Evolutionary conservation across 1,140 invertebrate genomes (phyloP).

Genomic region (Pissodes strobi): DNA sequence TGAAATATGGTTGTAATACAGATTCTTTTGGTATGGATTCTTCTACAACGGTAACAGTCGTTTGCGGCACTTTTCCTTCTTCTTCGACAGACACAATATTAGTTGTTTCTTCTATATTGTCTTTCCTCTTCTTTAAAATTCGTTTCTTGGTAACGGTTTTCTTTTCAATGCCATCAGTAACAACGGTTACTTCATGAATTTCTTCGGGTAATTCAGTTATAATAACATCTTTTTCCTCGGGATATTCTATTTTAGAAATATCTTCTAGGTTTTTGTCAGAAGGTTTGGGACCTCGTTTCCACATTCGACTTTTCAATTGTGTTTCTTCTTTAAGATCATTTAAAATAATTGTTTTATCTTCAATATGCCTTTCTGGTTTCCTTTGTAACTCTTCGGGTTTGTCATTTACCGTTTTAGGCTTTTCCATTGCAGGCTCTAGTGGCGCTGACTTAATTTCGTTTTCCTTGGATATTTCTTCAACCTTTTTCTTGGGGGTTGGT

Average conservation of each 20-base stretch:
- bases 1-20: conserved; percentile 41
- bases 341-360: conserved; percentile 32
- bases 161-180: conserved; percentile 46
- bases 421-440: too few relatives aligned
- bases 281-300: conserved; percentile 38
- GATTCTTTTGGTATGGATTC: conserved; percentile 41
- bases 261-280: not conserved
- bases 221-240: conserved; percentile 7
- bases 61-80: conserved; percentile 46
- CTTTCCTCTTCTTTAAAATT: conserved; percentile 18
- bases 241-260: too few relatives aligned
- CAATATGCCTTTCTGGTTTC: not conserved
- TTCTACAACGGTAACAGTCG: conserved; percentile 43
- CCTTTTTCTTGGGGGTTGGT: conserved; percentile 31
- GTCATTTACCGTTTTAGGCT: too few relatives aligned
- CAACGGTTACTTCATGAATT: conserved; percentile 53
- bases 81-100: conserved; percentile 51
- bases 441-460: conserved; percentile 33
- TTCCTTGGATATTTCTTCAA: conserved; percentile 57
- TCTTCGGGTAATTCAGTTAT: conserved; percentile 49
- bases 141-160: conserved; percentile 42
- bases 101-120: conserved; percentile 48
- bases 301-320: conserved; percentile 38
- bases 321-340: conserved; percentile 48
- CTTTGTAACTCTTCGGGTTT: too few relatives aligned